phyloP scores from a whole-genome alignment of 2,888 invertebrate genomes.

The Hypomecis punctinalis region DNA sequence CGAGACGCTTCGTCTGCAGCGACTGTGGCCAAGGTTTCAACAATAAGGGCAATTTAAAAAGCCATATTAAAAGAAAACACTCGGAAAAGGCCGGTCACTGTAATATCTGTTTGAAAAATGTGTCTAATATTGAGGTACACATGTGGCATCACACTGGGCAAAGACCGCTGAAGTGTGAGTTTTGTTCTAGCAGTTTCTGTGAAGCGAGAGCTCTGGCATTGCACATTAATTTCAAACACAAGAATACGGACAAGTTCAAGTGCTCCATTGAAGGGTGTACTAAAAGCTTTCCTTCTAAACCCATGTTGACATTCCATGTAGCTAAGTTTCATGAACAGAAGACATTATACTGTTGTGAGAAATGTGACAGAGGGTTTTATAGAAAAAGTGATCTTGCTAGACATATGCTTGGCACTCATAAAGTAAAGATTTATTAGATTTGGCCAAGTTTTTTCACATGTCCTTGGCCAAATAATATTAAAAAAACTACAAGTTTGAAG shows the following conservation, averaged over 20 bases:
- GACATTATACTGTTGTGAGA: slow-evolving; percentile 68
- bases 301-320: slow-evolving; percentile 71
- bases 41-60: slow-evolving; percentile 78
- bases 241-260: slow-evolving; percentile 64
- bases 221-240: slow-evolving; percentile 72
- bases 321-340: slow-evolving; percentile 67
- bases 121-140: slow-evolving; percentile 82
- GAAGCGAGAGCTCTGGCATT: slow-evolving; percentile 66
- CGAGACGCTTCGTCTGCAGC: slow-evolving; percentile 67
- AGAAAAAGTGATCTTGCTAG: slow-evolving; percentile 74
- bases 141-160: slow-evolving; percentile 84
- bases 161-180: slow-evolving; percentile 70
- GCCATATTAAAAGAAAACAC: slow-evolving; percentile 80
- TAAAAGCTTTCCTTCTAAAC: slow-evolving; percentile 65
- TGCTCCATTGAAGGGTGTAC: slow-evolving; percentile 65
- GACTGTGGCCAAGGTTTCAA: slow-evolving; percentile 74
- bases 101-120: slow-evolving; percentile 76
- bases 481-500: no score
- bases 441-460: background rate
- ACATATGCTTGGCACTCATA: slow-evolving; percentile 72
- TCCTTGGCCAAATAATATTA: background rate
- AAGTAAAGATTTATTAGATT: slow-evolving; percentile 58
- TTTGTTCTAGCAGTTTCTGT: slow-evolving; percentile 68
- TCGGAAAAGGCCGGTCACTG: slow-evolving; percentile 84
- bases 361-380: slow-evolving; percentile 73